These are phyloP conservation scores for Phylloscopus trochiloides DNA, from an alignment of 2,113 vertebrate species.

Conservation along the genomic window DNA sequence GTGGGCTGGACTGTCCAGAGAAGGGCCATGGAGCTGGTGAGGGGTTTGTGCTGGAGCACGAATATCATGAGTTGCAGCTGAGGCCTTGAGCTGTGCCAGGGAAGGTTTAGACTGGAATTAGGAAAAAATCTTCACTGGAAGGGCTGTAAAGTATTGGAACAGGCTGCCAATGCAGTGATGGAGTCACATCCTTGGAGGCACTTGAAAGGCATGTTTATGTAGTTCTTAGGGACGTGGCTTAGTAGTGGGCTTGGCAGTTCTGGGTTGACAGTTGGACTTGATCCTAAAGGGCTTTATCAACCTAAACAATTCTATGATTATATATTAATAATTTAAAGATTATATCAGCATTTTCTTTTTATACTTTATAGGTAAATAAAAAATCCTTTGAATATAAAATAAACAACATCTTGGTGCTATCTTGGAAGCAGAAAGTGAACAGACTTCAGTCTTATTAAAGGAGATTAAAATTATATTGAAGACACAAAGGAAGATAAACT, in stretches of 20 bases:
- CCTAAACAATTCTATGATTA: background rate
- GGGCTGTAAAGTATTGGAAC: background rate
- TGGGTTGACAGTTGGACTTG: background rate
- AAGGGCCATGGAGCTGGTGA: background rate
- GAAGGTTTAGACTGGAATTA: background rate
- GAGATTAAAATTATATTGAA: background rate
- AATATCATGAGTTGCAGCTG: background rate
- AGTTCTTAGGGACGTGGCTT: background rate
- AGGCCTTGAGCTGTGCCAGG: background rate
- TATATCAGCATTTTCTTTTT: background rate
- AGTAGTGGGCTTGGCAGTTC: too few species aligned
- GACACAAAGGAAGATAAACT: background rate
- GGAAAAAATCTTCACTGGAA: background rate
- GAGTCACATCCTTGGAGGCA: background rate
- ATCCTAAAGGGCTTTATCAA: background rate
- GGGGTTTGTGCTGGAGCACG: fast-evolving
- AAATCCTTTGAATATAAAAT: background rate
- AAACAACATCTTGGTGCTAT: background rate
- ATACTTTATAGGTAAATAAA: background rate
- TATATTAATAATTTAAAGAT: background rate
- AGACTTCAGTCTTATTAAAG: background rate
- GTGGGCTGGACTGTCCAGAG: background rate
- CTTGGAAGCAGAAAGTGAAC: background rate
- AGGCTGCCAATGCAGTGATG: background rate
- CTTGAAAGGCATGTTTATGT: background rate